Evolutionary conservation across 2,797 vertebrate species (phyloP).

Genomic region (Peromyscus attwateri): DNA sequence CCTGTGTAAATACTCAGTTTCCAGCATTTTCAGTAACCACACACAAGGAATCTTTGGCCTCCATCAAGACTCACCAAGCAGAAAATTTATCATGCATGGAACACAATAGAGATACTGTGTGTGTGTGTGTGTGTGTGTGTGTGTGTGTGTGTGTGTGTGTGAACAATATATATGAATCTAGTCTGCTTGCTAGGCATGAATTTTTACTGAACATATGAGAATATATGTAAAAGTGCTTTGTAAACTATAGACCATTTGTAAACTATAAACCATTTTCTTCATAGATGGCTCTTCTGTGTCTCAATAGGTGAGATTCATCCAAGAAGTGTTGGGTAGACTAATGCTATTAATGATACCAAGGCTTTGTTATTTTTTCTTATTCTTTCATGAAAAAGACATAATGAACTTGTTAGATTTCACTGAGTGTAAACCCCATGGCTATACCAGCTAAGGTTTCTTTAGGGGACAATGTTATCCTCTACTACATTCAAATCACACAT

Average conservation of each 20-base stretch:
- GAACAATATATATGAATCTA: background rate
- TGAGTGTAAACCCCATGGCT: background rate
- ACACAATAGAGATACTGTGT: background rate
- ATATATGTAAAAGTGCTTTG: background rate
- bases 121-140: background rate
- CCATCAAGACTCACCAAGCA: background rate
- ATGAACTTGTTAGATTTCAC: background rate
- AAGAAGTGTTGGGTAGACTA: background rate
- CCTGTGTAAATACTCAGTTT: background rate
- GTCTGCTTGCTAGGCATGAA: background rate
- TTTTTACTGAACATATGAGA: background rate
- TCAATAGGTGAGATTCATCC: background rate
- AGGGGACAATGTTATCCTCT: background rate
- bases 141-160: background rate
- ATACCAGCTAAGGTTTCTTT: background rate
- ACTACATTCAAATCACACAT: background rate
- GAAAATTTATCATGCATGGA: background rate
- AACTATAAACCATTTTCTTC: background rate
- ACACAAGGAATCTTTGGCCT: background rate
- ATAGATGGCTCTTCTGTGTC: background rate
- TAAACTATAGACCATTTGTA: background rate
- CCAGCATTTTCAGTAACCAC: background rate
- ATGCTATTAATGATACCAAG: background rate
- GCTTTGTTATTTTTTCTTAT: background rate
- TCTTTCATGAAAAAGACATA: conserved; percentile 32